Evolutionary conservation across 2,888 invertebrate genomes (phyloP).

Genomic region (Chloromyia formosa): DNA sequence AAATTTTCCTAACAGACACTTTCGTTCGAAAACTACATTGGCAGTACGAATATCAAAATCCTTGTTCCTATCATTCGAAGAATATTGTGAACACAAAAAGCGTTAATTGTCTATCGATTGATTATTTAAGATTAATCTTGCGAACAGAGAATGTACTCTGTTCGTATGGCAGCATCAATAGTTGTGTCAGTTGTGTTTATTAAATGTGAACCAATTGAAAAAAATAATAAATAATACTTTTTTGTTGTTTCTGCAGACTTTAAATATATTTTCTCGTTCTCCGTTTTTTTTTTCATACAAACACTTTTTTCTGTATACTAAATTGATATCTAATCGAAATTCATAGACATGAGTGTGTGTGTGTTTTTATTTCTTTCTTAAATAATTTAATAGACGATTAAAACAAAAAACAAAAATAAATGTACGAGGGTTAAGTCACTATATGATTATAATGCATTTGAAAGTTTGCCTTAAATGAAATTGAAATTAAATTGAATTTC

Average conservation of each 20-base stretch:
- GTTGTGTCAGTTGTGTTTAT: too few relatives aligned
- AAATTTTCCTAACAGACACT: neutral
- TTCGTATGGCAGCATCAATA: slow-evolving; percentile 15
- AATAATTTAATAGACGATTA: slow-evolving; percentile 16
- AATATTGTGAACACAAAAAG: too few relatives aligned
- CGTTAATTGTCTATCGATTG: too few relatives aligned
- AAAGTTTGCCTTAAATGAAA: neutral
- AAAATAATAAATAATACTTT: neutral
- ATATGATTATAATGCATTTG: neutral
- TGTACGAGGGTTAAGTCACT: slow-evolving; percentile 32
- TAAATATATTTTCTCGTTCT: too few relatives aligned
- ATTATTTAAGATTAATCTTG: too few relatives aligned
- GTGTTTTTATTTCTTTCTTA: neutral
- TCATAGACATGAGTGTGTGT: slow-evolving; percentile 9
- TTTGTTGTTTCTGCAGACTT: too few relatives aligned
- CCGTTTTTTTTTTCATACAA: neutral
- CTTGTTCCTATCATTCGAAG: neutral
- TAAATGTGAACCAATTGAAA: neutral
- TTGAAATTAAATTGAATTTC: slow-evolving; percentile 1
- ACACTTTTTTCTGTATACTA: slow-evolving; percentile 15
- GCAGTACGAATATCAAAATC: neutral
- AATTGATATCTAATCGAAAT: slow-evolving; percentile 21
- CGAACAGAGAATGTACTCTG: too few relatives aligned
- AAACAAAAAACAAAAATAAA: slow-evolving; percentile 16
- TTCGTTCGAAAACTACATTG: neutral